These are phyloP conservation scores for Sphenopsis melanotis DNA, from an alignment of 2,797 vertebrate genomes.

Conservation along the genomic window DNA sequence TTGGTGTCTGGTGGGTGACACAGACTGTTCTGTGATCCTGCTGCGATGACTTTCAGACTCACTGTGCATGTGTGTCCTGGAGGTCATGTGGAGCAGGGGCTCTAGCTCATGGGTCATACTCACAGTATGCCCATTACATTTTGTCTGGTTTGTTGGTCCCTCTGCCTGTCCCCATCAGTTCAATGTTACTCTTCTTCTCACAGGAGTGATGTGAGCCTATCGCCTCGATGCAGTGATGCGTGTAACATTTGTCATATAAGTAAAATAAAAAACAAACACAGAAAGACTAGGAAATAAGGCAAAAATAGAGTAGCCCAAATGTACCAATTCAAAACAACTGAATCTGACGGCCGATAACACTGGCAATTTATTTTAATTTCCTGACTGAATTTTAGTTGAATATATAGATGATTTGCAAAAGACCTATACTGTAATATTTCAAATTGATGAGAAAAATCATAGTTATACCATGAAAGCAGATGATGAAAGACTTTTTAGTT, in stretches of 20 bases:
- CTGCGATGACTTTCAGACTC: neutral
- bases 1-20: neutral
- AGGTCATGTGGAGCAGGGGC: neutral
- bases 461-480: neutral
- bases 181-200: neutral
- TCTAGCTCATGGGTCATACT: neutral
- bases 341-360: neutral
- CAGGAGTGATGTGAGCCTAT: neutral
- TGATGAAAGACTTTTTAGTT: neutral
- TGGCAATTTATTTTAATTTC: neutral
- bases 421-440: neutral
- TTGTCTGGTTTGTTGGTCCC: neutral
- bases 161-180: neutral
- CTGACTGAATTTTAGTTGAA: neutral
- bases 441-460: neutral
- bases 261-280: neutral
- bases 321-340: neutral
- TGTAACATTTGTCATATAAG: neutral
- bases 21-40: neutral
- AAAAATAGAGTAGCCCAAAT: neutral
- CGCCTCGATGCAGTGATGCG: rapidly evolving
- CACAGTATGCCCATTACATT: neutral
- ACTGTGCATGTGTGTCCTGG: rapidly evolving
- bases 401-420: neutral
- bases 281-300: neutral